Evolutionary conservation across 1,140 invertebrate species (phyloP), one percentile per base, ranked within the genome.

Genomic region (Cyrtorhinus lividipennis): DNA sequence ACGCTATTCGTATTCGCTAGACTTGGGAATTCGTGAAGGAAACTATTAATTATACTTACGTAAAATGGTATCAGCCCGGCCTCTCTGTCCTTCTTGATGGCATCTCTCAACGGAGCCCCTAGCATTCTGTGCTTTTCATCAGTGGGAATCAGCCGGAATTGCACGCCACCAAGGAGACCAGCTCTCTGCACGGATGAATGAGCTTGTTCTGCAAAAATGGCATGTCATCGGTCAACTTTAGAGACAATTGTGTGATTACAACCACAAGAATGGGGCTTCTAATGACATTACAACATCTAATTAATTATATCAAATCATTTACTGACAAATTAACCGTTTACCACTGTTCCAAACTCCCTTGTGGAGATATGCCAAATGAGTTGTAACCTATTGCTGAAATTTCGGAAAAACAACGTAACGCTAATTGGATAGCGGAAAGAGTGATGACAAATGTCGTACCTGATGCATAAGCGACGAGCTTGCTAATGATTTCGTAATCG

Each of bases 141-240:
- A 0, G 88, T 83, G 45, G 85, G 81, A 18, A 98, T 73, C 2
- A 84, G 78, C 24, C 87, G 78, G 70, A 97, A 81, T 70, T 87
- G 84, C 0, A 98, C 85, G 38, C 92, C 90, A 5, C 89, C 91
- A 18, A 98, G 76, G 48, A 97, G 80, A 2, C 89, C 89, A 23
- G 92, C 93, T 15, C 93, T 80, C 75, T 97, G 93, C 0, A 97
- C 93, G 0, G 92, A 95, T 18, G 90, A 95, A 75, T 98, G 95
- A 0, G 92, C 86, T 82, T 95, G 90, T 69, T 81, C 86, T 87
- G 69, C 59, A 77, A 75, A 69, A 44, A 64, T n/a, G n/a, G n/a
- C n/a, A n/a, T n/a, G n/a, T n/a, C n/a, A n/a, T n/a, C n/a, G n/a
- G n/a, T n/a, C n/a, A 66, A 66, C 66, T n/a, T 65, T 22, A 67